Percentiles rank a stretch among this genome's conserved stretches.
Conservation (phyloP, 2,888 invertebrate species). For the Eledona agricola region DNA sequence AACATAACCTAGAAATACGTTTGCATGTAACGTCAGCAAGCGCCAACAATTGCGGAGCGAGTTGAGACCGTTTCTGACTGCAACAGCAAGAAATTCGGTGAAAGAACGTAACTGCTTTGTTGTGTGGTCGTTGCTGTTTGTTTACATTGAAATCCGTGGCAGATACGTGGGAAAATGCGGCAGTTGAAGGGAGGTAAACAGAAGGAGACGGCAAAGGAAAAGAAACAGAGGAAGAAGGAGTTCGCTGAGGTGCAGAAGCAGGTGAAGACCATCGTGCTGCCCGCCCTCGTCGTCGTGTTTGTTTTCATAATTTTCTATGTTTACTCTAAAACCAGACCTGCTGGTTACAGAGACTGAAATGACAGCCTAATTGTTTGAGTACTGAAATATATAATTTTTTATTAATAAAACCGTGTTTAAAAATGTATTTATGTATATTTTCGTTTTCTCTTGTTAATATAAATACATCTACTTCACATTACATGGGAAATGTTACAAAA, state of each 20-base stretch:
- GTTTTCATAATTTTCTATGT: slow-evolving; percentile 78
- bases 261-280: slow-evolving; percentile 80
- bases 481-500: slow-evolving; percentile 45
- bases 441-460: slow-evolving; percentile 41
- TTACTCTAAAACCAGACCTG: slow-evolving; percentile 81
- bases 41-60: neutral
- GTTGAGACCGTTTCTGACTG: slow-evolving; percentile 6
- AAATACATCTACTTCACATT: slow-evolving; percentile 45
- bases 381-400: slow-evolving; percentile 15
- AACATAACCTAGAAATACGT: slow-evolving; percentile 29
- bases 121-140: too few species aligned
- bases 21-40: slow-evolving; percentile 31
- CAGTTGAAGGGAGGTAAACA: slow-evolving; percentile 78
- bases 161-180: slow-evolving; percentile 67
- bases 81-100: slow-evolving; percentile 6
- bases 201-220: slow-evolving; percentile 85
- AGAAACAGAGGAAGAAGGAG: slow-evolving; percentile 84
- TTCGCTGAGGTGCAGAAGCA: slow-evolving; percentile 81
- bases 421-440: slow-evolving; percentile 42
- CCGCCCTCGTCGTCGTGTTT: slow-evolving; percentile 75
- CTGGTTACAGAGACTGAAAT: slow-evolving; percentile 47
- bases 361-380: slow-evolving; percentile 8
- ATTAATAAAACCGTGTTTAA: slow-evolving; percentile 39
- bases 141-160: too few species aligned
- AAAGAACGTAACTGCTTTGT: too few species aligned